Evolutionary conservation across 1,140 invertebrate genomes (phyloP).

Genomic region (Brachionus sp.): DNA sequence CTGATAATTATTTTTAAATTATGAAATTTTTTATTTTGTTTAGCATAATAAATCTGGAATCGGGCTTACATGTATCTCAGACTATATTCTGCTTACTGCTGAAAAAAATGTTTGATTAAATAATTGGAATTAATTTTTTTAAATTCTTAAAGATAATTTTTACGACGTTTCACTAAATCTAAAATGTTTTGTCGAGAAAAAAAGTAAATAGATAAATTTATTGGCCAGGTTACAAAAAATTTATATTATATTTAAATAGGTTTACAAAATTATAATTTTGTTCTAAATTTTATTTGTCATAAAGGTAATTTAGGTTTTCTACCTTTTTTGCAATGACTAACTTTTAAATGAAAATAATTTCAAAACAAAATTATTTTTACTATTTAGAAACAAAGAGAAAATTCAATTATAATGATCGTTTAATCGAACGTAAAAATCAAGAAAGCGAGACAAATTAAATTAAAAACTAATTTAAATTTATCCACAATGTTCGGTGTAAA

Average conservation of each 20-base stretch:
- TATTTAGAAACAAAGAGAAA: not conserved
- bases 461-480: not conserved
- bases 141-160: not conserved
- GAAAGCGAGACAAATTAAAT: not conserved
- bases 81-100: not conserved
- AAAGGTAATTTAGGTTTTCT: slow-evolving; percentile 19
- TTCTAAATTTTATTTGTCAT: slow-evolving; percentile 41
- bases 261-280: slow-evolving; percentile 35
- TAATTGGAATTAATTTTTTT: not conserved
- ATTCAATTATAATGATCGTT: not conserved
- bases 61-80: not conserved
- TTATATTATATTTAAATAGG: not conserved
- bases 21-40: slow-evolving; percentile 1
- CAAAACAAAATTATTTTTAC: not conserved
- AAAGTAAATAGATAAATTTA: not conserved
- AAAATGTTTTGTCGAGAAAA: not conserved
- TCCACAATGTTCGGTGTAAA: slow-evolving; percentile 1
- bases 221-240: not conserved
- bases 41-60: slow-evolving; percentile 11
- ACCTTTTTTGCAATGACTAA: not conserved
- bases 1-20: slow-evolving; percentile 22
- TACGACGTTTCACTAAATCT: not conserved
- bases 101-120: not conserved
- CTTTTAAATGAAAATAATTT: not conserved
- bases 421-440: not conserved